phyloP scores from a whole-genome alignment of 2,797 vertebrate species.

The Platalea minor region DNA sequence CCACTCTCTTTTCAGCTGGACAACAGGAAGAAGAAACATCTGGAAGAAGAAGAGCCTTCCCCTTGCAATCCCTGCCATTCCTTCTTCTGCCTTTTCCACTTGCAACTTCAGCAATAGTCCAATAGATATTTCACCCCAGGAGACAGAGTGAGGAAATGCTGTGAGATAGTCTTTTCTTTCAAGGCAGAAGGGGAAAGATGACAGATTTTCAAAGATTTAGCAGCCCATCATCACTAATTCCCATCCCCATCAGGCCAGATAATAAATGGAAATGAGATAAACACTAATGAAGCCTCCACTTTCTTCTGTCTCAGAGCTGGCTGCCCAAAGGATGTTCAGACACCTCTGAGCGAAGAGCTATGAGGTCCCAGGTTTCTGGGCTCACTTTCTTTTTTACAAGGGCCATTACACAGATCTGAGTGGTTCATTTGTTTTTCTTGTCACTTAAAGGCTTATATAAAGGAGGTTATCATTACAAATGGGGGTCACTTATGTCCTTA shows the following conservation, averaged over 20 bases:
- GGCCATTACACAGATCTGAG: neutral
- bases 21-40: neutral
- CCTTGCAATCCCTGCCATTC: neutral
- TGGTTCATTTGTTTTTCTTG: conserved; percentile 11
- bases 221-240: neutral
- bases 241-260: neutral
- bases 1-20: neutral
- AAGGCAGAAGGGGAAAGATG: neutral
- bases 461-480: neutral
- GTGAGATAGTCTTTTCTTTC: neutral
- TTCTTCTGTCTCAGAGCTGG: neutral
- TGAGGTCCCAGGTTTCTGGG: neutral
- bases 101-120: neutral
- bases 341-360: neutral
- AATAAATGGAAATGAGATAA: neutral
- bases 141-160: neutral
- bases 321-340: neutral
- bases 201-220: neutral
- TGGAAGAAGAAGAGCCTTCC: neutral
- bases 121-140: neutral
- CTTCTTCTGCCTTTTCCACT: neutral
- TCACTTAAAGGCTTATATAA: neutral
- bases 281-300: neutral
- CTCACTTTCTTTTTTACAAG: neutral
- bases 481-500: neutral